Evolutionary conservation across 1,140 invertebrate species (phyloP), one percentile per base, ranked within the genome.

Genomic region (Chelonus insularis): DNA sequence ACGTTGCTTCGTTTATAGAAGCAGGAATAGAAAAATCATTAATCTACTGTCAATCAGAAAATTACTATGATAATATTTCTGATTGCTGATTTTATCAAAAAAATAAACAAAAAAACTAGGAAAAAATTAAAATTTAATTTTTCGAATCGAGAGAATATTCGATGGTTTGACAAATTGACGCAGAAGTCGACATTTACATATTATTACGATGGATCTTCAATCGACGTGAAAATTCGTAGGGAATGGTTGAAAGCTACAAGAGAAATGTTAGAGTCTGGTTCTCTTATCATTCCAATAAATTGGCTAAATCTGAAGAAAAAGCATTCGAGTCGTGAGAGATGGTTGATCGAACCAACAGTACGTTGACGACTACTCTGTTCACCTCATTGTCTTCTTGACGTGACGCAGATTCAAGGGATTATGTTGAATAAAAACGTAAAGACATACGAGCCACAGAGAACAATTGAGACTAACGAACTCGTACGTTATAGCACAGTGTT

Each of bases 381-480:
- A 21, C 12, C 39, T 12, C 16, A 14, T 43, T 43, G 41, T 43
- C 41, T 43, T 3, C 41, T 43, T 16, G 25, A 43, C 39, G 54
- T 12, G 4, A 39, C 21, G 23, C 39, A 43, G 41, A 39, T 39
- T 51, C 32, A 18, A 20, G 34, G 43, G 21, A 39, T 39, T 34
- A 21, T 25, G n/a, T 8, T 20, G 37, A 51, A 23, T 60, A 41
- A 41, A 34, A 50, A 45, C 29, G 18, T 29, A 55, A 62, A 69
- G 58, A 65, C 41, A 45, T 52, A 48, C 23, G 47, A 60, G 37
- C 39, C 45, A 39, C 37, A 37, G 52, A 64, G 69, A 72, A 73
- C 73, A 75, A 75, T 75, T 64, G 70, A 61, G 61, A 52, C 73
- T 73, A 73, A 75, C 71, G 72, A 75, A 73, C 71, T 65, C 57